Evolutionary conservation across 2,797 vertebrate genomes (phyloP), one percentile per base, ranked within the genome.

Genomic region (Silurus lanzhouensis): DNA sequence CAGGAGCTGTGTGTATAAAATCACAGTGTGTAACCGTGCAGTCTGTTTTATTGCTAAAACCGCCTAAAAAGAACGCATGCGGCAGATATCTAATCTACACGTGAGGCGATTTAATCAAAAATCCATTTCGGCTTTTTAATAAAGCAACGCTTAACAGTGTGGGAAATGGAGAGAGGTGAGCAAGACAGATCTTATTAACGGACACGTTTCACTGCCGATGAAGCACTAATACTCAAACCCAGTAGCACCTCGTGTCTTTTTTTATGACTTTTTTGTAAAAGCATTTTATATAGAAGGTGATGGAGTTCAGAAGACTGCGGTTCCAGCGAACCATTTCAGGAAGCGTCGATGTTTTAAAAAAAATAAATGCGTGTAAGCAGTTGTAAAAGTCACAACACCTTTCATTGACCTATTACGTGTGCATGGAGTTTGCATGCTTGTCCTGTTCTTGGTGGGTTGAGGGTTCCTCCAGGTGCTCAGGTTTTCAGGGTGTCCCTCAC

Each of bases 111-210:
- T 80, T 80, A 58, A 83, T 79, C 76, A 80, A 67, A 83, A 83
- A 80, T 60, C 85, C 85, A 83, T 86, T 83, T 48, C 75, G 74
- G 82, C 46, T 83, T 81, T 81, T 86, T 79, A 83, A 83, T 86
- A 86, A 83, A 27, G 83, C 58, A 83, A 67, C 3, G 6, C 66
- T 25, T 83, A 80, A 86, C 72, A 86, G 76, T 25, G 63, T 66
- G 82, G 46, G 85, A 80, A 71, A 25, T 80, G 22, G 82, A 19
- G 31, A 44, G 31, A 44, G 57, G 27, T 20, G 27, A 61, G 60
- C 76, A 22, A 44, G 76, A 61, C 25, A 31, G 60, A 22, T 78
- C 57, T 78, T 60, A 61, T 78, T 61, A 78, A 38, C 57, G 3
- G 20, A 60, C 57, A 5, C 25, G 12, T 38, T 44, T 78, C 31